phyloP scores from a whole-genome alignment of 2,888 invertebrate genomes.

The Hypomecis atomaria region DNA sequence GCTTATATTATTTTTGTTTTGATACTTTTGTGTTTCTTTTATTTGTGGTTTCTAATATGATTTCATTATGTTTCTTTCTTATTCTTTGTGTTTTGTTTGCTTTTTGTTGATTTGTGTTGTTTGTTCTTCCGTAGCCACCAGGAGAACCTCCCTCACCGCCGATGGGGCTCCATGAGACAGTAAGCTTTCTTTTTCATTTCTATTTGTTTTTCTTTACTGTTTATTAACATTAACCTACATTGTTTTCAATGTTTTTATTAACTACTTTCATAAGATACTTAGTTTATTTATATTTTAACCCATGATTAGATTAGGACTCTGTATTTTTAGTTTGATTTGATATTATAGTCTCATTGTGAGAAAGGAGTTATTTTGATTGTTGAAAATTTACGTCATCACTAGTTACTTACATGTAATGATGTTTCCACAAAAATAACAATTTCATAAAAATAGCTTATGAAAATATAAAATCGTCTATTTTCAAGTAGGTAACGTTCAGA shows the following conservation, averaged over 20 bases:
- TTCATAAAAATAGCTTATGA: no score
- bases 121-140: constrained; percentile 75
- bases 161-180: constrained; percentile 85
- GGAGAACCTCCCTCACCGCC: constrained; percentile 81
- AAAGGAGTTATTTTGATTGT: no score
- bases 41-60: constrained; percentile 28
- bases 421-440: no score
- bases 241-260: not conserved
- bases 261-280: not conserved
- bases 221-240: not conserved
- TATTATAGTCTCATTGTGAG: no score
- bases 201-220: constrained; percentile 12
- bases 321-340: no score
- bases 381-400: no score
- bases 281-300: not conserved
- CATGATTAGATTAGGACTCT: no score
- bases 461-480: no score
- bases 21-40: not conserved
- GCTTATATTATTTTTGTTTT: constrained; percentile 23
- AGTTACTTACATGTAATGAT: no score
- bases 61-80: constrained; percentile 36
- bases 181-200: constrained; percentile 64
- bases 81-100: constrained; percentile 42
- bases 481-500: no score
- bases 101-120: constrained; percentile 63